These are phyloP conservation scores for Casuarius casuarius DNA, from an alignment of 2,113 vertebrate genomes.

Conservation along the genomic window DNA sequence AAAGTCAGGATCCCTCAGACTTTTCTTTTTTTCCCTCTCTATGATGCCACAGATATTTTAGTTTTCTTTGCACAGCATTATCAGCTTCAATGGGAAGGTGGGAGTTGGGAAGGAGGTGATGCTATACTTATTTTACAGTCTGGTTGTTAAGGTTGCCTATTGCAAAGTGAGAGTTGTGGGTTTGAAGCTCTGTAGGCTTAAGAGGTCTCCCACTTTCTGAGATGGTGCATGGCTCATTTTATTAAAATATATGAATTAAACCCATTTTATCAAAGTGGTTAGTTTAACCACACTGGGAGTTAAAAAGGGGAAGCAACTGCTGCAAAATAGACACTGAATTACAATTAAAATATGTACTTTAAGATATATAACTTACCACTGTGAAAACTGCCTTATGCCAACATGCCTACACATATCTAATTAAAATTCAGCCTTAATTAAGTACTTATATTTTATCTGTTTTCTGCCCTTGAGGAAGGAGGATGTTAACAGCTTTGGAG, in stretches of 20 bases:
- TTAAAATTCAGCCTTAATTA: slow-evolving; percentile 71
- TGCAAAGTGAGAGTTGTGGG: background rate
- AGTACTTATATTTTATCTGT: slow-evolving; percentile 61
- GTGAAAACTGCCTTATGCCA: slow-evolving; percentile 40
- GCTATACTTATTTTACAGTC: background rate
- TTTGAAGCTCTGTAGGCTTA: background rate
- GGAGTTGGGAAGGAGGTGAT: background rate
- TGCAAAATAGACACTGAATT: background rate
- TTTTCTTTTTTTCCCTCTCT: background rate
- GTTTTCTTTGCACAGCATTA: background rate
- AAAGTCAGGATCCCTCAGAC: background rate
- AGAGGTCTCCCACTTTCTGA: background rate
- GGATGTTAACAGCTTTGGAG: slow-evolving; percentile 56
- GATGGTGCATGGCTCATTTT: background rate
- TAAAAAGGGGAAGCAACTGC: background rate
- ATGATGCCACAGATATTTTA: background rate
- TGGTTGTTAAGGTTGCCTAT: background rate
- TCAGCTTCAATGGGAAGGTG: background rate
- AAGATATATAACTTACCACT: slow-evolving; percentile 13
- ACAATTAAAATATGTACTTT: slow-evolving; percentile 19
- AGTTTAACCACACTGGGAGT: background rate
- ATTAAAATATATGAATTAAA: slow-evolving; percentile 4
- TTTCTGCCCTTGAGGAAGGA: slow-evolving; percentile 60
- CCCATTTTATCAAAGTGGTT: background rate
- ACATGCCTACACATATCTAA: slow-evolving; percentile 59